Base-by-base conservation (phyloP, 2,888 invertebrate species). In the Lycia hirtaria region DNA sequence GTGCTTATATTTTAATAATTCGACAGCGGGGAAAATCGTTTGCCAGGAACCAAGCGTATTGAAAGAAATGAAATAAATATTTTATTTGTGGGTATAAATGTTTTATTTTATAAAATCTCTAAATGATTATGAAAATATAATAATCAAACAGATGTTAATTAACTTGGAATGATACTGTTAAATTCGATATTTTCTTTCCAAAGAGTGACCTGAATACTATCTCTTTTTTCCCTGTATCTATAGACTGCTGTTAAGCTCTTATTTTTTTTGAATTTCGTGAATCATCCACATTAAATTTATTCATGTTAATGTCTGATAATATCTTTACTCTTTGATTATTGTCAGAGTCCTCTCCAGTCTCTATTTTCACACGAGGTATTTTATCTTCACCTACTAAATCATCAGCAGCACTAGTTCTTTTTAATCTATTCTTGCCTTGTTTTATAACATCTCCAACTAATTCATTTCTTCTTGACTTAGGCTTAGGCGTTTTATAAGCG, bases 151-250 rank as follows among this genome's bases (percentile, higher is more conserved):
- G 10, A 1, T 19, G 9, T 15, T 35, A 28, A 20, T 26, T 33
- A n/a, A 55, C 28, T 43, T 44, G 22, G 33, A 56, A 50, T n/a
- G 56, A 51, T 14, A 56, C 10, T 1, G 56, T 40, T 5, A 56
- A 33, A 24, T 56, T 56, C 2, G 32, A 6, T n/a, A 50, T 45
- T 33, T 33, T 51, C n/a, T 51, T 45, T 6, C 38, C 15, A 14
- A 4, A 2, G 3, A 35, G 35, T 12, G 40, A n/a, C 2, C 19
- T 51, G 15, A 56, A 56, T 3, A 47, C 10, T 4, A 56, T 40
- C 35, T 51, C 33, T 26, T 56, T 56, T 33, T 20, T 51, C 0
- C 56, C 47, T 12, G 38, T 10, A 4, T 33, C 26, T 19, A 40
- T 12, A 20, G 9, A 0, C 0, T 24, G 33, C 19, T 33, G 48